Evolutionary conservation across 2,888 invertebrate genomes (phyloP).

Genomic region (Tuta absoluta): DNA sequence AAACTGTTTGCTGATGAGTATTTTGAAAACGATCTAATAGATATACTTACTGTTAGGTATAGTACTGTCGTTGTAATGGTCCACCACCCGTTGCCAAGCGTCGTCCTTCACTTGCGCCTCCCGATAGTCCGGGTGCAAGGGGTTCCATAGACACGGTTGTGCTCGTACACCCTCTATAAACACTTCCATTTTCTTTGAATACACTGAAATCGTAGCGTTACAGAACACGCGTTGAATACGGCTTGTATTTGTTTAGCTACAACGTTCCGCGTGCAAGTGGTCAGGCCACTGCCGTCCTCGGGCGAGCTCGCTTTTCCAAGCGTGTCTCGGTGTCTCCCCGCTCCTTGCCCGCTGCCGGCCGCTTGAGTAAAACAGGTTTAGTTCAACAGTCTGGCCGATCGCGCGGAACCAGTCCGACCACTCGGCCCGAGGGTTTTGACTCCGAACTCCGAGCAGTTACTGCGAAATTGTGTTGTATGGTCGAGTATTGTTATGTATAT

Average conservation of each 20-base stretch:
- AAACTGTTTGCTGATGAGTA: conserved; percentile 11
- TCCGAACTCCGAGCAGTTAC: conserved; percentile 13
- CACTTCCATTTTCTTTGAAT: conserved; percentile 52
- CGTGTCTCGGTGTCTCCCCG: conserved; percentile 42
- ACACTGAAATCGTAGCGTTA: background rate
- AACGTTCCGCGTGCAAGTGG: background rate
- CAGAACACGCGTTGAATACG: background rate
- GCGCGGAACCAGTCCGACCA: conserved; percentile 25
- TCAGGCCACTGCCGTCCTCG: conserved; percentile 41
- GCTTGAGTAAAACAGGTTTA: conserved; percentile 67
- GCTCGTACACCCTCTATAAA: conserved; percentile 68
- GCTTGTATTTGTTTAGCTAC: background rate
- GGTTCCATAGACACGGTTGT: conserved; percentile 72
- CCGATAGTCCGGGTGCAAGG: conserved; percentile 66
- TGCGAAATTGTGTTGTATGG: background rate
- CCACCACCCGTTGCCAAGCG: conserved; percentile 69
- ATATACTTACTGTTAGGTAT: conserved; percentile 62
- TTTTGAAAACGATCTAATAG: too few species aligned
- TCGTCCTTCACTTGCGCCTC: conserved; percentile 64
- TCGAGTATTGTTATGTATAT: conserved; percentile 30
- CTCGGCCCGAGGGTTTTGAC: conserved; percentile 17
- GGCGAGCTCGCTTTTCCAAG: conserved; percentile 49
- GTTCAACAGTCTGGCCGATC: conserved; percentile 34
- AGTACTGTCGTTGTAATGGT: conserved; percentile 55
- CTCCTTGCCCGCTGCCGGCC: conserved; percentile 37